Percentiles rank a stretch among this genome's conserved stretches.
phyloP scores from a whole-genome alignment of 2,113 vertebrate genomes.

The Passer domesticus region DNA sequence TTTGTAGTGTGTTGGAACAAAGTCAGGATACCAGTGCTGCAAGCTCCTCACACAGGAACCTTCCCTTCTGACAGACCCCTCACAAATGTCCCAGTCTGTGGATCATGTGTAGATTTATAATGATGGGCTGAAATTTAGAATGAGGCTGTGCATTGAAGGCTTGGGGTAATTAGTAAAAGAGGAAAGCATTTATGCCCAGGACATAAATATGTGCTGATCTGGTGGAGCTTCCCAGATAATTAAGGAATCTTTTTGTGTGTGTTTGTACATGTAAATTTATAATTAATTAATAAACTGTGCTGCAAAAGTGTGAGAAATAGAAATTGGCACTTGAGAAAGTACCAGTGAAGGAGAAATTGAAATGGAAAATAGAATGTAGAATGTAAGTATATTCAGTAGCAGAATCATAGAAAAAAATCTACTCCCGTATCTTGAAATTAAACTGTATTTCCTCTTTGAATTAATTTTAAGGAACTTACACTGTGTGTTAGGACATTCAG shows the following conservation, averaged over 20 bases:
- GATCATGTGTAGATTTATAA: neutral
- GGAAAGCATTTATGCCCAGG: neutral
- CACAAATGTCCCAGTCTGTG: too few relatives aligned
- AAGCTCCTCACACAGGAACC: fast-evolving
- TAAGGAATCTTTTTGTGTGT: neutral
- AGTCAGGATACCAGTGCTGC: fast-evolving
- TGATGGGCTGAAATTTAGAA: neutral
- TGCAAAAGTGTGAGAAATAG: neutral
- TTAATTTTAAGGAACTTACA: neutral
- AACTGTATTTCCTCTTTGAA: neutral
- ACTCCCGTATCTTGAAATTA: neutral
- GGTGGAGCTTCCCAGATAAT: neutral
- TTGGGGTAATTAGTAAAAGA: neutral
- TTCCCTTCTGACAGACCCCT: neutral
- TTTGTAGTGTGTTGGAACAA: neutral
- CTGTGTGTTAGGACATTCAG: neutral
- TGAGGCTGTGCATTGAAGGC: neutral
- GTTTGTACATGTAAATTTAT: neutral
- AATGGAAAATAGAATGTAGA: neutral
- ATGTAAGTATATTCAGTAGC: neutral
- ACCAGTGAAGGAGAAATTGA: neutral
- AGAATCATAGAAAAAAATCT: neutral
- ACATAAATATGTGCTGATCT: neutral
- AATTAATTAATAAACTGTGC: neutral
- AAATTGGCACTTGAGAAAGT: neutral